These are phyloP conservation scores for Ephestia elutella DNA, from an alignment of 1,140 invertebrate genomes.

Conservation along the genomic window DNA sequence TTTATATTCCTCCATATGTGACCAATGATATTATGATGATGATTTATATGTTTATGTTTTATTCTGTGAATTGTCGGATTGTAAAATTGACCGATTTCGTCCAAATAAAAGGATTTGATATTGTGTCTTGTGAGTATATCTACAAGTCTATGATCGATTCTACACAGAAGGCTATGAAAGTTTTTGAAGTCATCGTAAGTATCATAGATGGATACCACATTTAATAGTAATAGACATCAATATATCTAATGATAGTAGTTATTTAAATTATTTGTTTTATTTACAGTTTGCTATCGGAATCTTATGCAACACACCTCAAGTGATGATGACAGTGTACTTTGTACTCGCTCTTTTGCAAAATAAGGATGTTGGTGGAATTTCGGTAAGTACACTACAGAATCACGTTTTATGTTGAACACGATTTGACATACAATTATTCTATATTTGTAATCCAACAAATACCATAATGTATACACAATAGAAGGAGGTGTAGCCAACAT, in stretches of 20 bases:
- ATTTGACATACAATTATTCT: no score
- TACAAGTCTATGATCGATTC: conserved; percentile 6
- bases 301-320: neutral
- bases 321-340: neutral
- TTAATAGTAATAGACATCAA: neutral
- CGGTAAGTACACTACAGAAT: neutral
- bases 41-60: neutral
- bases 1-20: neutral
- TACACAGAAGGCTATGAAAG: neutral
- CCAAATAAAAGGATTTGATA: neutral
- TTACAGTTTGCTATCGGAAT: neutral
- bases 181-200: neutral
- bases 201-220: no score
- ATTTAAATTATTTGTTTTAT: neutral
- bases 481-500: no score
- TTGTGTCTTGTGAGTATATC: conserved; percentile 4
- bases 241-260: neutral
- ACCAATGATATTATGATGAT: neutral
- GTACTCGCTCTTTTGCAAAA: neutral
- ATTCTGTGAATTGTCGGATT: neutral
- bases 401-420: no score
- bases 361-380: neutral
- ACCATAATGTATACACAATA: no score
- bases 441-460: no score
- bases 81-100: neutral